Evolutionary conservation across 2,888 invertebrate genomes (phyloP), one percentile per base, ranked within the genome.

Genomic region (Sisyra nigra): DNA sequence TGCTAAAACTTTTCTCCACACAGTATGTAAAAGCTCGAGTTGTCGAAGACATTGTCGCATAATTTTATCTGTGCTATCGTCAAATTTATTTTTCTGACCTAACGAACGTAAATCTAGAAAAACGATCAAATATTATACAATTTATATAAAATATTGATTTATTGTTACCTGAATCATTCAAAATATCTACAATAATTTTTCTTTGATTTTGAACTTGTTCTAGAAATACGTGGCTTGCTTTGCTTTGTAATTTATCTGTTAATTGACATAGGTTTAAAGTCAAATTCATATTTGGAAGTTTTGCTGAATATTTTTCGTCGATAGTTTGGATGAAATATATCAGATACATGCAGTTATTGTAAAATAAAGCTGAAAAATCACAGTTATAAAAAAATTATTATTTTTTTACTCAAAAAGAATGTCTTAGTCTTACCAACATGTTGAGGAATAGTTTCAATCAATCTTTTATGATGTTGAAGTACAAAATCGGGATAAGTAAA

Each of bases 261-360:
- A 81, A 67, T 58, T 80, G 80, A 11, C 73, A 65, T 53, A 86
- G 80, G 5, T 76, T 74, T 40, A 77, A 65, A 2, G 72, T 69
- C 45, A 67, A 59, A 33, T 72, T 57, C 1, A 68, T 60, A 1
- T 63, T 61, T 2, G 75, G 72, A 54, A 83, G 67, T 42, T 72
- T 70, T 2, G 67, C 64, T 34, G 72, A 65, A 70, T 83, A 86
- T 55, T 74, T 73, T 52, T 73, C 70, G 1, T 76, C 77, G 53
- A 84, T 65, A 1, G 73, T 72, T 44, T 73, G 67, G 44, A 84
- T 63, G 52, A 77, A 72, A 62, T 89, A 82, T 0, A 84, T 76
- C 9, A 94, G 66, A 56, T 79, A 93, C 76, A 85, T 78, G 58
- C 91, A 91, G 61, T 94, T 93, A 66, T 94, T 94, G 64, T 92